Evolutionary conservation across 2,888 invertebrate genomes (phyloP).

Genomic region (Ferrisia virgata): DNA sequence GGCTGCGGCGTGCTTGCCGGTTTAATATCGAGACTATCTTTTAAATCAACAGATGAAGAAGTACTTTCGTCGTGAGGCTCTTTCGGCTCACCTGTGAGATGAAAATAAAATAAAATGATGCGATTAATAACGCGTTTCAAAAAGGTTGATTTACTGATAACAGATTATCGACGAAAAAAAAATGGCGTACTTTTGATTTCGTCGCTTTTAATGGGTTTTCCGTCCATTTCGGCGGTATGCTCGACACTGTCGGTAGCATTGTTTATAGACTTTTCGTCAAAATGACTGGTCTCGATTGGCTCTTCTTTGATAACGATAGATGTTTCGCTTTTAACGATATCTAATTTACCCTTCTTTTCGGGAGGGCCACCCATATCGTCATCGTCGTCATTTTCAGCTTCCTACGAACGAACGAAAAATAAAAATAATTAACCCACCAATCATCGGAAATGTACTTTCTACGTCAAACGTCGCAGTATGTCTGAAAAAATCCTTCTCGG

Average conservation of each 20-base stretch:
- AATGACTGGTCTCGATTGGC: slow-evolving; percentile 25
- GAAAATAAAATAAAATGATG: not conserved
- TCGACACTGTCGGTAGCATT: slow-evolving; percentile 5
- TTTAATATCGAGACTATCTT: slow-evolving; percentile 59
- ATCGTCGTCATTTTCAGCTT: slow-evolving; percentile 38
- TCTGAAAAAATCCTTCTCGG: too few relatives aligned
- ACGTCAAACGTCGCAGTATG: too few relatives aligned
- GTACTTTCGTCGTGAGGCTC: slow-evolving; percentile 13
- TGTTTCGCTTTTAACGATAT: not conserved
- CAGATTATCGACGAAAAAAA: not conserved
- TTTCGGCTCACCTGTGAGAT: slow-evolving; percentile 7
- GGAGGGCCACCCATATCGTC: slow-evolving; percentile 32
- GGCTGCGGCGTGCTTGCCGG: slow-evolving; percentile 52
- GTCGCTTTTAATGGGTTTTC: not conserved
- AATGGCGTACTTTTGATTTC: slow-evolving; percentile 26
- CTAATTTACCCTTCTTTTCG: slow-evolving; percentile 31
- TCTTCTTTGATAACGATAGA: slow-evolving; percentile 31
- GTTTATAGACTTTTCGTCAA: not conserved
- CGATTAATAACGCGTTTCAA: too few relatives aligned
- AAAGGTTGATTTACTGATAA: too few relatives aligned
- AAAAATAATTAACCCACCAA: not conserved
- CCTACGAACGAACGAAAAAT: not conserved
- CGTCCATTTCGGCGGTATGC: slow-evolving; percentile 15
- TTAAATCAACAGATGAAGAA: not conserved
- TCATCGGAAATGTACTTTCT: too few relatives aligned